Conservation (phyloP, 2,797 vertebrate genomes). For the Diplodus sargus region DNA sequence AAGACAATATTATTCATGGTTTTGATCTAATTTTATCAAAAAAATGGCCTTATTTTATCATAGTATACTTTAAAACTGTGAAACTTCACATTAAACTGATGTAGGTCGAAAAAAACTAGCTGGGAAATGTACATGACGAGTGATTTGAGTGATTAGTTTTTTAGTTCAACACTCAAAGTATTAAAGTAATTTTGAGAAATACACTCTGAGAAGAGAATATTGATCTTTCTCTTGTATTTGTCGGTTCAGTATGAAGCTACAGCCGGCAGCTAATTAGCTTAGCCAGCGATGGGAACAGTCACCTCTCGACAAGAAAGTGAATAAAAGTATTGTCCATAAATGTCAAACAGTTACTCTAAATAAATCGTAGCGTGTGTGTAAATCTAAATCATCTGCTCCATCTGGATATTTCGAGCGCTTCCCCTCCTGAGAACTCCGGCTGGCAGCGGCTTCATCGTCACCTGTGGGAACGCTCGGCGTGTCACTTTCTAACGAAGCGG, state of each 20-base stretch:
- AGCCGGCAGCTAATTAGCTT: not conserved
- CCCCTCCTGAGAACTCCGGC: too few species aligned
- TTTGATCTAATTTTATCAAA: too few species aligned
- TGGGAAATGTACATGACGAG: too few species aligned
- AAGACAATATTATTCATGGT: too few species aligned
- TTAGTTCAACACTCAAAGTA: too few species aligned
- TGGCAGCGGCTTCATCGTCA: not conserved
- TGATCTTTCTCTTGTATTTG: too few species aligned
- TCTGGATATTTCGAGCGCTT: not conserved
- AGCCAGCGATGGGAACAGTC: too few species aligned
- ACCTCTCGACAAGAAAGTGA: not conserved
- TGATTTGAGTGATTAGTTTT: too few species aligned
- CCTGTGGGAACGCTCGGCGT: not conserved
- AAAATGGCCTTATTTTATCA: too few species aligned
- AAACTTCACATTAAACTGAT: too few species aligned
- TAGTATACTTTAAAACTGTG: too few species aligned
- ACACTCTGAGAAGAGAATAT: not conserved
- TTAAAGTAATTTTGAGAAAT: not conserved
- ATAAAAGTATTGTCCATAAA: not conserved
- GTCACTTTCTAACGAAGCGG: conserved; percentile 25
- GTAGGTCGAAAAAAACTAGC: too few species aligned
- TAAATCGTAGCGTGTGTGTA: not conserved
- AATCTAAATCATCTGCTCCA: not conserved
- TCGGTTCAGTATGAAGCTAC: not conserved
- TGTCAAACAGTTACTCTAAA: not conserved